Conservation (phyloP, 2,888 invertebrate genomes). For the Sipha maydis region DNA sequence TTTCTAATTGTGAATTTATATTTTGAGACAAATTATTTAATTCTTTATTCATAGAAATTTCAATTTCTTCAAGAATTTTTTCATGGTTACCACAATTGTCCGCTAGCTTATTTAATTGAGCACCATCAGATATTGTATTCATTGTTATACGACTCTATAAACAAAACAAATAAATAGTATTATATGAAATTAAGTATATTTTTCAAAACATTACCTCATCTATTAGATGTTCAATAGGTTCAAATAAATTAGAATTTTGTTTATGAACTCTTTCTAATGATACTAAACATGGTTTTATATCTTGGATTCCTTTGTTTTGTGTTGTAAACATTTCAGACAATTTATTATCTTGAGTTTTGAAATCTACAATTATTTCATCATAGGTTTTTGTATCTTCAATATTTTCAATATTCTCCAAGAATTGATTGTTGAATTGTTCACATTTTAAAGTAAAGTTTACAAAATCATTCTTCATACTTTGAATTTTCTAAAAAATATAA, state of each 20-base stretch:
- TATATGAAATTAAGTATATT: background rate
- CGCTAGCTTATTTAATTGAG: constrained; percentile 34
- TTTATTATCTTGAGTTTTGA: constrained; percentile 35
- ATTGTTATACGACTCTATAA: constrained; percentile 26
- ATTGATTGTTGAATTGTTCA: constrained; percentile 35
- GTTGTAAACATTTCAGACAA: constrained; percentile 45
- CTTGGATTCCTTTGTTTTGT: constrained; percentile 40
- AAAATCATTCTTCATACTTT: constrained; percentile 44
- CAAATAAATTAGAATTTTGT: constrained; percentile 28
- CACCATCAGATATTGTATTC: constrained; percentile 38
- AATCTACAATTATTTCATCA: constrained; percentile 28
- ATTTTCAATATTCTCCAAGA: constrained; percentile 43
- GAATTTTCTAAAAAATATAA: constrained; percentile 46
- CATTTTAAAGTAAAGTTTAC: constrained; percentile 18
- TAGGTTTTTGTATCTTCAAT: background rate
- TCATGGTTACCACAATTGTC: constrained; percentile 27
- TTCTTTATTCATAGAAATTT: constrained; percentile 11
- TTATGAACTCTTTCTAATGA: constrained; percentile 42
- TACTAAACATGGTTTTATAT: constrained; percentile 38
- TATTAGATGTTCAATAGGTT: constrained; percentile 49
- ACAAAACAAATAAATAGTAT: background rate
- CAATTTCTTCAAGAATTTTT: constrained; percentile 18
- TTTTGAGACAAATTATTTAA: constrained; percentile 20
- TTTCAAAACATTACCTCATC: constrained; percentile 21
- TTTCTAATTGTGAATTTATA: constrained; percentile 21